A percentile compares a stretch with the other conserved stretches of the same genome.
Evolutionary conservation across 2,797 vertebrate species (phyloP).

Genomic region (Capromys pilorides): DNA sequence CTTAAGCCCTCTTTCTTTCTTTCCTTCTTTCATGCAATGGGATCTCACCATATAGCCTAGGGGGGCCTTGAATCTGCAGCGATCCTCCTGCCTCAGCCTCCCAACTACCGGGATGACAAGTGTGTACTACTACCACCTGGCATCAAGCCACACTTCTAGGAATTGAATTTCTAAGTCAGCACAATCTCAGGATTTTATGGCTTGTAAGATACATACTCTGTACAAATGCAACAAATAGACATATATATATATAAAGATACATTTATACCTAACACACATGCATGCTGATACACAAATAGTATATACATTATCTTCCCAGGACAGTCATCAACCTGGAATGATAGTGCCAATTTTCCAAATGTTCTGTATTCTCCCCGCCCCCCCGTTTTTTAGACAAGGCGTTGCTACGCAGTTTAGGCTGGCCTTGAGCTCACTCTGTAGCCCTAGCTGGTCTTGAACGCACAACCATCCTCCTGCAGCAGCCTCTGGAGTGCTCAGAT

Average conservation of each 20-base stretch:
- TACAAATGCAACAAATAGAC: not conserved
- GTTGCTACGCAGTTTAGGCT: too few relatives aligned
- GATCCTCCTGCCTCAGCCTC: too few relatives aligned
- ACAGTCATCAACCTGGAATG: not conserved
- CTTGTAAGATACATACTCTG: slow-evolving; percentile 11
- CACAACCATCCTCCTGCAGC: too few relatives aligned
- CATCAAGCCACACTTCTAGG: not conserved
- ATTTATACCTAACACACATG: not conserved
- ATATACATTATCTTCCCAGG: not conserved
- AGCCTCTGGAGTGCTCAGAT: too few relatives aligned
- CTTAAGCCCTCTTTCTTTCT: not conserved
- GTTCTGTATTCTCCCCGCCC: not conserved
- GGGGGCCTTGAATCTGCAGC: not conserved
- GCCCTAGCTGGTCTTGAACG: too few relatives aligned
- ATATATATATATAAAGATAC: too few relatives aligned
- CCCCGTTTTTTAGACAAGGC: too few relatives aligned
- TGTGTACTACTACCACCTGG: too few relatives aligned
- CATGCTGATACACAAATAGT: not conserved
- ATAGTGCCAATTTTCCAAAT: slow-evolving; percentile 4
- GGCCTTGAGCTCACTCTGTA: too few relatives aligned
- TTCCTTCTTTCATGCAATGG: not conserved
- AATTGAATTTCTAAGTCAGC: not conserved
- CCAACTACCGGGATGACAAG: too few relatives aligned
- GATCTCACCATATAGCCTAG: not conserved
- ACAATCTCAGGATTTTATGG: not conserved